Conservation (phyloP, 2,113 vertebrate genomes). For the Salvator merianae region DNA sequence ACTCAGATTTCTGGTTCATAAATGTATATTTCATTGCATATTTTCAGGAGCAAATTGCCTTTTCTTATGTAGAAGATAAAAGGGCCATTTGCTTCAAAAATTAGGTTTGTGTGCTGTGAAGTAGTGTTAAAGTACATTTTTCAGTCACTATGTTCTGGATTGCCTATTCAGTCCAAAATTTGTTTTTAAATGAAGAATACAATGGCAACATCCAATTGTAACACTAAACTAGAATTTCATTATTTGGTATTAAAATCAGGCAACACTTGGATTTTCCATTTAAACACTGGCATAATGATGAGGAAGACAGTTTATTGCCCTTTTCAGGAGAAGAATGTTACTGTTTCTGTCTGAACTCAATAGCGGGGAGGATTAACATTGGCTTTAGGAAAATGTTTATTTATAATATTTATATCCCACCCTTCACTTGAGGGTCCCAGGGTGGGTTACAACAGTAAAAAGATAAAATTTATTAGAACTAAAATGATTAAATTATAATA, state of each 20-base stretch:
- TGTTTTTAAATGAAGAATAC: not conserved
- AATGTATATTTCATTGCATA: conserved; percentile 54
- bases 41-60: conserved; percentile 55
- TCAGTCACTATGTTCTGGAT: not conserved
- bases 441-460: too few species aligned
- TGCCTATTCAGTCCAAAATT: not conserved
- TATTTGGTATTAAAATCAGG: not conserved
- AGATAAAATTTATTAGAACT: too few species aligned
- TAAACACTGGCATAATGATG: not conserved
- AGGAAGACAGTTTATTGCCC: not conserved
- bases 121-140: not conserved
- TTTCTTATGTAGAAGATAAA: conserved; percentile 44
- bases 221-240: not conserved
- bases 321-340: not conserved
- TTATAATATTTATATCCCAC: too few species aligned
- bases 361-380: not conserved
- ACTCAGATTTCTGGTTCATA: conserved; percentile 54
- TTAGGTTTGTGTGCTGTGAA: conserved; percentile 28
- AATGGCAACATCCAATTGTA: not conserved
- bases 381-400: not conserved
- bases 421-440: too few species aligned
- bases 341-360: not conserved
- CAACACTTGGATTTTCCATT: not conserved
- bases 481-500: too few species aligned
- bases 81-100: conserved; percentile 50